A percentile compares a stretch with the other conserved stretches of the same genome.
Conservation (phyloP, 2,888 invertebrate genomes). For the Tortrix viridana region DNA sequence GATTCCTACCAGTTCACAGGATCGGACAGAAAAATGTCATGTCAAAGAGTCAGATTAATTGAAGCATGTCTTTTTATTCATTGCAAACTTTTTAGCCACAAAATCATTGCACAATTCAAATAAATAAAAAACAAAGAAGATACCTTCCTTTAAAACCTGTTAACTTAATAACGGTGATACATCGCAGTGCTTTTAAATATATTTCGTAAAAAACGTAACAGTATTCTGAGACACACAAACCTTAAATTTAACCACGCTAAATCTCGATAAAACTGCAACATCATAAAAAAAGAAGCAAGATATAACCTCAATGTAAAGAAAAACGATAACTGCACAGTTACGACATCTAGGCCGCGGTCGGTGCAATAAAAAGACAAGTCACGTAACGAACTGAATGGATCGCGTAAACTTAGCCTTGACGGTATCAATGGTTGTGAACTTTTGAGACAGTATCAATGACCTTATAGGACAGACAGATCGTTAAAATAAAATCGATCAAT, state of each 20-base stretch:
- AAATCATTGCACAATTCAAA: neutral
- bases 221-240: neutral
- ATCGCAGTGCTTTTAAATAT: too few relatives aligned
- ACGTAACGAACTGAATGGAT: constrained; percentile 36
- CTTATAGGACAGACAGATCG: too few relatives aligned
- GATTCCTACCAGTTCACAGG: too few relatives aligned
- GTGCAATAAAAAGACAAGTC: constrained; percentile 51
- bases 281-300: constrained; percentile 33
- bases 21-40: too few relatives aligned
- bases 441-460: neutral
- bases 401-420: constrained; percentile 60
- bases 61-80: too few relatives aligned
- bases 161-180: too few relatives aligned
- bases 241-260: neutral
- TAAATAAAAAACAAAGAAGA: neutral
- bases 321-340: constrained; percentile 49
- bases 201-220: too few relatives aligned
- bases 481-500: too few relatives aligned
- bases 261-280: constrained; percentile 12
- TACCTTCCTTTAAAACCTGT: too few relatives aligned
- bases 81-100: too few relatives aligned
- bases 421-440: constrained; percentile 20
- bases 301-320: constrained; percentile 40
- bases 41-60: too few relatives aligned
- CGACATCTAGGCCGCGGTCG: constrained; percentile 58